Base-by-base conservation (phyloP, 2,113 vertebrate genomes). In the Lynx canadensis region DNA sequence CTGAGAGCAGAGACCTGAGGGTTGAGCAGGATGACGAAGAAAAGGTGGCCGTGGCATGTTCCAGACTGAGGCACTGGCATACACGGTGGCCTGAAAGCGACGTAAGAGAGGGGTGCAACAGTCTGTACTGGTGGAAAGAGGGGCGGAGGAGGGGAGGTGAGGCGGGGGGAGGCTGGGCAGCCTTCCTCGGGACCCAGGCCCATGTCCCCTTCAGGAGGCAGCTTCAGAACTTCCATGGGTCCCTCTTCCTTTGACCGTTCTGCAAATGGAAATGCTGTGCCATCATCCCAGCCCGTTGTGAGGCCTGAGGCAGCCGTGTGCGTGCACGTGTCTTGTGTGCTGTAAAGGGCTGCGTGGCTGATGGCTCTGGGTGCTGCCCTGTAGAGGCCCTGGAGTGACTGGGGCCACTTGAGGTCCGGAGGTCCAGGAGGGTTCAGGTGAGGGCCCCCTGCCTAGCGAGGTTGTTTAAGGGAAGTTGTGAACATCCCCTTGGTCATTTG, bases 401-500 rank as follows among this genome's bases (percentile, higher is more conserved):
- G 36, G 69, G 31, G 9, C 27, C 7, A 33, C 33, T 10, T 27
- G 31, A 85, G 45, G 45, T 84, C 74, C 4, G 10, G 55, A 85
- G 45, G 45, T 84, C 74, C 4, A 12, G 55, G 25, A 65, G 41
- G 13, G 19, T 27, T 66, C 27, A 45, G 52, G 5, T 2, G 5
- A 66, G n/a, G 13, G 45, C 6, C 16, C n/a, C 48, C 41, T 52
- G 83, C 55, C 50, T 60, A 82, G 93, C 50, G 5, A 73, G 68
- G 57, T 91, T 96, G 92, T 92, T 82, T 12, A 38, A 29, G 15
- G 69, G 73, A 91, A 97, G 88, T 65, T 31, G 9, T 48, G 87
- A n/a, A 10, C 69, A 73, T 95, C 50, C 16, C 97, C 71, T 63
- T 33, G 50, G 95, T 79, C 81, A 78, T 94, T 98, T 91, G 84